Evolutionary conservation across 2,888 invertebrate species (phyloP).

Genomic region (Pyrrhosoma nymphula): DNA sequence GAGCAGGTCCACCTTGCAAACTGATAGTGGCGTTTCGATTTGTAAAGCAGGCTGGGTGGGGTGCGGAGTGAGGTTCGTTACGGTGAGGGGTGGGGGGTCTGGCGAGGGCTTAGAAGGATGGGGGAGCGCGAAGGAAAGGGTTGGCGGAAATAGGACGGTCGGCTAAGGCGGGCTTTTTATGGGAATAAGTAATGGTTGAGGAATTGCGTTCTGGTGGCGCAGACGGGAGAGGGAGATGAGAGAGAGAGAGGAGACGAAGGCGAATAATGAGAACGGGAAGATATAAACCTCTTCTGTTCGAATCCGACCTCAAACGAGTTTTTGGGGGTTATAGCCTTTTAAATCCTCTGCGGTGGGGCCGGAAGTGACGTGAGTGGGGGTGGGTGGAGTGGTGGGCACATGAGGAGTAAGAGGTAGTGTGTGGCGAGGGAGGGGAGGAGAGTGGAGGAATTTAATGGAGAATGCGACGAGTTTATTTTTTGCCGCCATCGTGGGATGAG

Average conservation of each 20-base stretch:
- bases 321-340: constrained; percentile 60
- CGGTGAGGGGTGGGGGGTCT: not conserved
- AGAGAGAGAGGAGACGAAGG: not conserved
- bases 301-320: constrained; percentile 62
- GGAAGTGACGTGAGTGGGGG: constrained; percentile 12
- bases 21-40: constrained; percentile 49
- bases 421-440: not conserved
- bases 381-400: not conserved
- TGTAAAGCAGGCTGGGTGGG: not conserved
- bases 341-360: constrained; percentile 44
- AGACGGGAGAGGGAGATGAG: too few species aligned
- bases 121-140: not conserved
- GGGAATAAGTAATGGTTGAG: constrained; percentile 36
- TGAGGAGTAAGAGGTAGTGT: not conserved
- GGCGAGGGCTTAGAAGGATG: not conserved
- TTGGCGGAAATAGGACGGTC: not conserved
- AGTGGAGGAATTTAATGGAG: not conserved
- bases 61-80: not conserved
- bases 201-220: constrained; percentile 2
- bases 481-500: not conserved
- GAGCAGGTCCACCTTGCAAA: constrained; percentile 18
- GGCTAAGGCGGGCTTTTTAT: not conserved
- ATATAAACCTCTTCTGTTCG: constrained; percentile 55
- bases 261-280: constrained; percentile 22
- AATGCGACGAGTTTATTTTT: not conserved